Base-by-base conservation (phyloP, 2,113 vertebrate species). In the Scalopus aquaticus region DNA sequence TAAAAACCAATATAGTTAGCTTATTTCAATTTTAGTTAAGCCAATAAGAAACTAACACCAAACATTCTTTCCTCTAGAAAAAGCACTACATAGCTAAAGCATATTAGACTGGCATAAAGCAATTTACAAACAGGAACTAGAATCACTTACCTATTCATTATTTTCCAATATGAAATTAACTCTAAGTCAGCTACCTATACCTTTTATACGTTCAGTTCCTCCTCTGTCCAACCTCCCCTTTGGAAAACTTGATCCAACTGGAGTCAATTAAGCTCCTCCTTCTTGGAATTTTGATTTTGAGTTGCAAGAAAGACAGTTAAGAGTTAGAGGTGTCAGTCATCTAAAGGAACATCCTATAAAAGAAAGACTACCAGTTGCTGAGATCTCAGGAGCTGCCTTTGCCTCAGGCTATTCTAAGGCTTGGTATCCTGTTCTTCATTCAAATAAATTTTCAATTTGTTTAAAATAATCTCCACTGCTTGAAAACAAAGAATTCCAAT, bases 11-110 rank as follows among this genome's bases (percentile, higher is more conserved):
- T 30, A 72, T 51, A 60, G 46, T 17, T 70, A 62, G 85, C 70
- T 82, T 82, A 42, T 58, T 82, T 85, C 42, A 90, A 91, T 88
- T 67, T 81, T 5, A 89, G 30, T 54, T 81, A 76, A 87, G 86
- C 70, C 32, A 87, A 44, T 58, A 84, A 73, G 87, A 83, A 64
- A 26, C 13, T 85, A 86, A 79, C 62, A 49, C 42, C 74, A 82
- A 82, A 49, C 54, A 62, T 32, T 78, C 60, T 82, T 86, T 39
- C 8, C 46, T 91, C 51, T 35, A 73, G 15, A 93, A 92, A 70
- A 70, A 70, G 32, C 60, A 67, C 12, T 70, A 91, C 37, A 35
- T 15, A 9, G 86, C n/a, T 54, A 67, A 22, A 60, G 9, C 51
- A 24, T 60, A 58, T 37, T 4, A 72, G 13, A 60, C 26, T 32